Conservation (phyloP, 2,888 invertebrate genomes). For the Drosophila nr. perissopoda region DNA sequence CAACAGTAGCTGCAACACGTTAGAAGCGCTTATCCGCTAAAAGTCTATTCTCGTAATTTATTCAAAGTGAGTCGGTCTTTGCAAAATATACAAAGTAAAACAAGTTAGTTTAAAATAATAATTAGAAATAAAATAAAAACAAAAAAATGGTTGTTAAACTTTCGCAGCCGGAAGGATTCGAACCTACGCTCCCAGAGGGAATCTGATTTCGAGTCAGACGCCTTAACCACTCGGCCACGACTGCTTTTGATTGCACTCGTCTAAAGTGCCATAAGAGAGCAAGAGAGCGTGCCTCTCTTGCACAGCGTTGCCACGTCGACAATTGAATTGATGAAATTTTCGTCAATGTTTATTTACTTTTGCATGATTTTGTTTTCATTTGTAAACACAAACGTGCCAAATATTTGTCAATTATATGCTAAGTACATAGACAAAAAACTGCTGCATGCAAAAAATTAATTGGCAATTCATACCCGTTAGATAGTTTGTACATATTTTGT, state of each 20-base stretch:
- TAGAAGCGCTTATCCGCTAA: constrained; percentile 24
- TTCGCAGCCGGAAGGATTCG: constrained; percentile 85
- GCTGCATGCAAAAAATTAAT: constrained; percentile 16
- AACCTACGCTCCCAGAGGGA: constrained; percentile 86
- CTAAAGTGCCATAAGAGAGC: constrained; percentile 38
- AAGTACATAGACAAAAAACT: neutral
- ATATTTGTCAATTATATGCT: neutral
- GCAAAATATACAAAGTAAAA: neutral
- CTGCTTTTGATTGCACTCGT: constrained; percentile 68
- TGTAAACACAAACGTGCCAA: neutral
- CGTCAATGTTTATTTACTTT: neutral
- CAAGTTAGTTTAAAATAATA: neutral
- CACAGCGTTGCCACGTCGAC: constrained; percentile 48
- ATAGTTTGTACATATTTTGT: constrained; percentile 17
- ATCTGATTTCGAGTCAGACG: constrained; percentile 86
- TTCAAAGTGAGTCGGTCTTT: constrained; percentile 24
- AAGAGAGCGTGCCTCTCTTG: neutral
- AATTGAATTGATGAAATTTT: neutral
- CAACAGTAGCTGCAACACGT: constrained; percentile 50
- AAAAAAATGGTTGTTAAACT: neutral
- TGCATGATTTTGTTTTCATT: neutral
- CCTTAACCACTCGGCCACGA: constrained; percentile 86
- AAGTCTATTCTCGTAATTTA: neutral
- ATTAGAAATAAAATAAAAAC: neutral
- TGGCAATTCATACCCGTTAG: neutral